A percentile compares a stretch with the other conserved stretches of the same genome.
Evolutionary conservation across 2,888 invertebrate species (phyloP).

Genomic region (Campoletis raptor): DNA sequence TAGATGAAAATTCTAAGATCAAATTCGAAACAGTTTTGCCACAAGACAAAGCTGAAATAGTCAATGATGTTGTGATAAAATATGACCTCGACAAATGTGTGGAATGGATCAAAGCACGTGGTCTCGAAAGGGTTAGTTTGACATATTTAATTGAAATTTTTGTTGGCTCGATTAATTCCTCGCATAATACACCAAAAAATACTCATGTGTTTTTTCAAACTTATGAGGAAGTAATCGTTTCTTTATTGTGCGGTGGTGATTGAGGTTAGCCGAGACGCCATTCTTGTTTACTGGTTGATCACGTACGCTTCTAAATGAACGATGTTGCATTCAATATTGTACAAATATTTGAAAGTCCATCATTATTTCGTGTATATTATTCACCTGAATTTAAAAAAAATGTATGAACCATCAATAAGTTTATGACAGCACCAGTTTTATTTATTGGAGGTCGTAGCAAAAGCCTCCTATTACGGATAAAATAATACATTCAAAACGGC

Average conservation of each 20-base stretch:
- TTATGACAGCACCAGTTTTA: background rate
- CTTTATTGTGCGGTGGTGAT: background rate
- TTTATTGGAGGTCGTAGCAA: too few species aligned
- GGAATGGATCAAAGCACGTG: constrained; percentile 90
- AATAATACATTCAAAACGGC: too few species aligned
- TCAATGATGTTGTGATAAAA: constrained; percentile 39
- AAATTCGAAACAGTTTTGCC: background rate
- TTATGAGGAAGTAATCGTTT: background rate
- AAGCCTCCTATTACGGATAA: too few species aligned
- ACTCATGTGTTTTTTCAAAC: background rate
- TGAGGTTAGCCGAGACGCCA: constrained; percentile 63
- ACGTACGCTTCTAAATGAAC: constrained; percentile 58
- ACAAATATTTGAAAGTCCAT: background rate
- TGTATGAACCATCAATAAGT: background rate
- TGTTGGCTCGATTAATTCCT: background rate
- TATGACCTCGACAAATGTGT: constrained; percentile 88
- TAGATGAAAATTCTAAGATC: background rate
- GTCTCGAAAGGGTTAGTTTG: constrained; percentile 88
- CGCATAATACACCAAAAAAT: background rate
- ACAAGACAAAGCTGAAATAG: background rate
- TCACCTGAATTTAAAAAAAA: background rate
- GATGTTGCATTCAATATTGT: background rate
- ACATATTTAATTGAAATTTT: constrained; percentile 32
- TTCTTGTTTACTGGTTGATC: constrained; percentile 47
- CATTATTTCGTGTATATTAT: background rate